Evolutionary conservation across 1,140 invertebrate species (phyloP).

Genomic region (Trichonephila clavata): DNA sequence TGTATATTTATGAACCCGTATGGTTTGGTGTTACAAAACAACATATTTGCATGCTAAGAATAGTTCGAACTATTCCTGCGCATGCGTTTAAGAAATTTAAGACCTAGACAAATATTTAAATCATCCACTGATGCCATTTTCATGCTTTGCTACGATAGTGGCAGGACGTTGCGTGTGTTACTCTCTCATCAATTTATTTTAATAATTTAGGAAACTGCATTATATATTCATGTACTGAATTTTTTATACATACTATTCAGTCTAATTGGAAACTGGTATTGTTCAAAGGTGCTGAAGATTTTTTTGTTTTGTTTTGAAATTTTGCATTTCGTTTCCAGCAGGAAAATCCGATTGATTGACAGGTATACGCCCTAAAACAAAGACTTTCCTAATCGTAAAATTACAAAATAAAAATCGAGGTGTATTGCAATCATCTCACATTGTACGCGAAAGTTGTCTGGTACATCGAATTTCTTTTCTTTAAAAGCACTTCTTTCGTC

Average conservation of each 20-base stretch:
- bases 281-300: not conserved
- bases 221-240: no score
- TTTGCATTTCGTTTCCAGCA: not conserved
- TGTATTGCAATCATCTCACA: not conserved
- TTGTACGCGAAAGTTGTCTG: not conserved
- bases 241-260: no score
- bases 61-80: constrained; percentile 41
- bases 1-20: constrained; percentile 9
- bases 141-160: not conserved
- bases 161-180: not conserved
- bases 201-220: no score
- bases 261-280: not conserved
- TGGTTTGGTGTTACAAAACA: not conserved
- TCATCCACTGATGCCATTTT: constrained; percentile 41
- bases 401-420: not conserved
- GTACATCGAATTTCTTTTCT: not conserved
- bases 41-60: constrained; percentile 58
- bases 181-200: no score
- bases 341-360: not conserved
- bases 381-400: not conserved
- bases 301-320: not conserved
- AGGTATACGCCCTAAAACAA: not conserved
- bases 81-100: constrained; percentile 57
- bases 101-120: constrained; percentile 67
- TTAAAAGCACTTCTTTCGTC: not conserved